These are phyloP conservation scores for Oreochromis tanganicae DNA, from an alignment of 2,113 vertebrate genomes.

Conservation along the genomic window DNA sequence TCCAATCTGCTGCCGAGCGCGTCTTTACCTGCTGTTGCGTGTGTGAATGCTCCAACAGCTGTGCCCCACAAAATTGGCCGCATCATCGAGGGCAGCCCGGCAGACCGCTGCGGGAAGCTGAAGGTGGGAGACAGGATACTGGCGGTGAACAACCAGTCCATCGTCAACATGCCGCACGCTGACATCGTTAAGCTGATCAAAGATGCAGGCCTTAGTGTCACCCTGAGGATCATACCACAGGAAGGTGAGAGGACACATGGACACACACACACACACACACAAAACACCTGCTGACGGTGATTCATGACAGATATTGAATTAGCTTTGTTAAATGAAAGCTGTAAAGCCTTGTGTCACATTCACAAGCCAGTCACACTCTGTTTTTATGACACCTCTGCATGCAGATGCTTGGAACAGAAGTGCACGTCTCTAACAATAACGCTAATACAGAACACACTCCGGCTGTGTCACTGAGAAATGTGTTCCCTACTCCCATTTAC, in stretches of 20 bases:
- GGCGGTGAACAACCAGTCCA: slow-evolving; percentile 95
- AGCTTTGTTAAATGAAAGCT: not conserved
- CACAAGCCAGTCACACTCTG: not conserved
- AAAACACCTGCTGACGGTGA: not conserved
- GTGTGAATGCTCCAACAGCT: slow-evolving; percentile 64
- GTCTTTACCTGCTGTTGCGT: slow-evolving; percentile 11
- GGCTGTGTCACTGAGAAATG: not conserved
- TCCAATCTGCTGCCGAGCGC: not conserved
- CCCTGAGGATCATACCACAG: slow-evolving; percentile 93
- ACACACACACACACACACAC: slow-evolving; percentile 7
- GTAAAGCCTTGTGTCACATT: not conserved
- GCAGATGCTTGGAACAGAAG: not conserved
- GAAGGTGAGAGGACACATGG: slow-evolving; percentile 80
- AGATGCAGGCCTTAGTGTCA: slow-evolving; percentile 95
- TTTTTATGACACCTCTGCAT: not conserved
- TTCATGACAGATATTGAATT: not conserved
- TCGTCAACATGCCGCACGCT: slow-evolving; percentile 95
- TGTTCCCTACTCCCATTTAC: not conserved
- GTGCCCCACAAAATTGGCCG: slow-evolving; percentile 98
- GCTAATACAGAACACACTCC: not conserved
- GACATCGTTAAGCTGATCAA: slow-evolving; percentile 99
- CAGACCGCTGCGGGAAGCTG: slow-evolving; percentile 91
- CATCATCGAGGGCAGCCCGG: slow-evolving; percentile 97
- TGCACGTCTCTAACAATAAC: not conserved
- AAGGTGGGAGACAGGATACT: slow-evolving; percentile 98